Evolutionary conservation across 2,888 invertebrate genomes (phyloP), one percentile per base, ranked within the genome.

Genomic region (Diplolepis rosae): DNA sequence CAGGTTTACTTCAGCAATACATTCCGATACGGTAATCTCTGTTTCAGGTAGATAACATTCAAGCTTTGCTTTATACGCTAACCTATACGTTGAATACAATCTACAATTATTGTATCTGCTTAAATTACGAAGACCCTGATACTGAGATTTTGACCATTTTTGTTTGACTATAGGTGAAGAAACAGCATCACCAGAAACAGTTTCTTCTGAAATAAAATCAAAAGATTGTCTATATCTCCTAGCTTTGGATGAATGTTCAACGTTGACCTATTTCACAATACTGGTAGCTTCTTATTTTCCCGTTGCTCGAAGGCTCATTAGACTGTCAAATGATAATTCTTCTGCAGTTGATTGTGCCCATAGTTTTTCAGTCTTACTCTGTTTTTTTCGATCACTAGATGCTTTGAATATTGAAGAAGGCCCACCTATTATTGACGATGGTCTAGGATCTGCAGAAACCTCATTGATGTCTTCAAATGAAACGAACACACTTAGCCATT

Each of bases 31-130:
- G n/a, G n/a, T n/a, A n/a, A n/a, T n/a, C n/a, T n/a, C n/a, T n/a
- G n/a, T n/a, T 65, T 48, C 28, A 2, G 30, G 30, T 11, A 65
- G 74, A 66, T 74, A 78, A 71, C 74, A 73, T 30, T 65, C 51
- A 30, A 68, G 68, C 66, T 74, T 76, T 35, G 71, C 67, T 51
- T 68, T 15, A 22, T 65, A 42, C 27, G 70, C 69, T 61, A 56
- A 15, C 15, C 42, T 69, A 39, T 77, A 76, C 7, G 69, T 50
- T 42, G 69, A 75, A 42, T 39, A 69, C 32, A 65, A 15, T 65
- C 51, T 66, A 65, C 39, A 70, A 51, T 70, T 66, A 35, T 30
- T 30, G 13, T 13, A 2, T 50, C 3, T 9, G 13, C 51, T 51
- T 65, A 13, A 32, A 66, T 66, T n/a, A n/a, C n/a, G 28, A 4